Base-by-base conservation (phyloP, 2,797 vertebrate genomes). In the Crocodylus rhombifer region DNA sequence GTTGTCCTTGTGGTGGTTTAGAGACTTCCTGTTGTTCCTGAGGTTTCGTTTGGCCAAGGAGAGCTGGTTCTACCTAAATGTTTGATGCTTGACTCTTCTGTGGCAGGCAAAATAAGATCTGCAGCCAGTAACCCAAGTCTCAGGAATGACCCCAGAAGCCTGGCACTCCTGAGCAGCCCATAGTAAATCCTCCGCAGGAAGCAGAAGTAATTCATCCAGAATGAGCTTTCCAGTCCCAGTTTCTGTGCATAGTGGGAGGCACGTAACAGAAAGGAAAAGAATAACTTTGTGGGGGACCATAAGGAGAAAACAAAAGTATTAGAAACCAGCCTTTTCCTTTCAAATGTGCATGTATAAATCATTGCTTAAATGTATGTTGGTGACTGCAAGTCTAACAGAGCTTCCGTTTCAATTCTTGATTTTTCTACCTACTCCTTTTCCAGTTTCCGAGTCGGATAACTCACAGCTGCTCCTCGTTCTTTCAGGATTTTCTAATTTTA, bases 401-500 rank as follows among this genome's bases (percentile, higher is more conserved):
- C 25, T 4, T 23, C 61, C 80, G 16, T 85, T 82, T 51, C 16
- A 84, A 10, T 77, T 61, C 25, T 91, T 71, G 61, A 3, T 77
- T 95, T 65, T 82, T 71, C 65, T 64, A n/a, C 4, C 25, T n/a
- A 28, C 91, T 89, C 77, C 2, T 79, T 82, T 84, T 85, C 4
- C 64, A 77, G 21, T 62, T 88, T 91, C 87, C 90, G 57, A 77
- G 61, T 25, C 26, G 86, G 55, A 86, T 14, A 78, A 60, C 55
- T 73, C 23, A 36, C 74, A 91, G 55, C 55, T 84, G 20, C 84
- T 82, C 51, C 56, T 28, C 80, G 60, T 95, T 56, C 69, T 90
- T 36, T 28, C 55, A 89, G 33, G 26, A 69, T 89, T 88, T 89
- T 56, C 86, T 71, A 87, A 78, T 86, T 61, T 28, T 91, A 80